Base-by-base conservation (phyloP, 64 coral and sea anemone species). In the Exaiptasia diaphana region DNA sequence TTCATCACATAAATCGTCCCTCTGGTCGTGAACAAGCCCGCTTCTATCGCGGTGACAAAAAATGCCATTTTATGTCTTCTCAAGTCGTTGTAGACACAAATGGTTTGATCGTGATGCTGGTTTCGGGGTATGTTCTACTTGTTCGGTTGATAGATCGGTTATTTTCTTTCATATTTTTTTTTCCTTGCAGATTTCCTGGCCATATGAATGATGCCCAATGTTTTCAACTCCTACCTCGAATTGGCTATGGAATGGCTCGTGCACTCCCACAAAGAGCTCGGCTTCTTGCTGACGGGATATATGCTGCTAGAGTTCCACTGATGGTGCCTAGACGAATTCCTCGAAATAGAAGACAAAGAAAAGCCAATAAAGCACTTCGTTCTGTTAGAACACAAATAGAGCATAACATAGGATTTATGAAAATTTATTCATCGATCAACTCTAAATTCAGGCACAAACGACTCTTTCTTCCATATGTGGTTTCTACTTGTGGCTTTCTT, bases 31-130 rank as follows among this genome's bases (percentile, higher is more conserved):
- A 27, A 15, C 83, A 86, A 10, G 71, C 83, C 1, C 13, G 67
- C 2, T 86, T 86, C 52, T 86, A 86, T 36, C 54, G 72, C 2
- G 72, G 57, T 4, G 59, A 86, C 38, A 53, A 86, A 86, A 8
- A 10, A 11, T 67, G 83, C 21, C 83, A 76, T 63, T 75, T 86
- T 52, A 86, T 86, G 38, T 75, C 70, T 0, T 36, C 39, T 5
- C 83, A 86, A 23, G 24, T 76, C 0, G 40, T 86, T 2, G 20
- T 86, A 1, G 71, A 76, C 20, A 30, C 55, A 1, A 57, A 86
- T 36, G 71, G 71, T 43, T 4, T 76, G 13, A 86, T 75, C 30
- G 40, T 85, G n/a, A 10, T 85, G 38, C 53, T 86, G 4, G 58
- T 76, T 10, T 43, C 83, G 21, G 71, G 55, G 52, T 86, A 54